phyloP scores from a whole-genome alignment of 2,113 vertebrate genomes.

The Miniopterus natalensis region DNA sequence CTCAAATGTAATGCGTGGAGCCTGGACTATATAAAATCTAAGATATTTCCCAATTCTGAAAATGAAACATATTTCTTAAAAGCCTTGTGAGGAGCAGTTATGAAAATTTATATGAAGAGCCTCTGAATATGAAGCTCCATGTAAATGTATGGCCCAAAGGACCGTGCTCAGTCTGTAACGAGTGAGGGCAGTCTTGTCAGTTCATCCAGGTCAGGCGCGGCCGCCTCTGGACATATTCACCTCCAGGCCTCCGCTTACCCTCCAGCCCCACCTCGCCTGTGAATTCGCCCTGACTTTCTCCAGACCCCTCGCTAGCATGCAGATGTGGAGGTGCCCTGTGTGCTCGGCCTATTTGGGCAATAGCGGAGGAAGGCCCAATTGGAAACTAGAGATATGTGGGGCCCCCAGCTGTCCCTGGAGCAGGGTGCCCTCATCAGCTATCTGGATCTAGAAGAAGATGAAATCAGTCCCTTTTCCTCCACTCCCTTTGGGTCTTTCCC shows the following conservation, averaged over 20 bases:
- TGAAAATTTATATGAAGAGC: conserved; percentile 8
- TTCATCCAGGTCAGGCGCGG: not conserved
- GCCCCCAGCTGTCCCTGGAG: not conserved
- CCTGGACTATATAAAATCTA: conserved; percentile 1
- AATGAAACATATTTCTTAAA: conserved; percentile 36
- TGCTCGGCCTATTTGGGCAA: no score
- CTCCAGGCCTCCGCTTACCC: not conserved
- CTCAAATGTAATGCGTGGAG: not conserved
- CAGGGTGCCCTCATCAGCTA: not conserved
- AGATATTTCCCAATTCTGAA: conserved; percentile 42
- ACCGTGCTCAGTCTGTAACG: not conserved
- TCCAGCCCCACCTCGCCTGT: not conserved
- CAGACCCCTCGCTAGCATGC: not conserved
- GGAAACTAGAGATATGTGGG: not conserved
- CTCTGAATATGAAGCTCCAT: not conserved
- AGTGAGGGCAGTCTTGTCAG: not conserved
- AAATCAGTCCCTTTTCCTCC: not conserved
- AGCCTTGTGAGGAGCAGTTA: not conserved
- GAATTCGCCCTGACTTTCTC: not conserved
- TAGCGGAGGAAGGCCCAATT: not conserved
- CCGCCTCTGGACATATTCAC: not conserved
- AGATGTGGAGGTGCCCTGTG: no score
- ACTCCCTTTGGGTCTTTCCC: conserved; percentile 18
- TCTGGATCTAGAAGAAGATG: not conserved
- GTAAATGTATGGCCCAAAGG: not conserved